A percentile compares a stretch with the other conserved stretches of the same genome.
phyloP scores from a whole-genome alignment of 2,797 vertebrate species.

The Macropus fuliginosus region DNA sequence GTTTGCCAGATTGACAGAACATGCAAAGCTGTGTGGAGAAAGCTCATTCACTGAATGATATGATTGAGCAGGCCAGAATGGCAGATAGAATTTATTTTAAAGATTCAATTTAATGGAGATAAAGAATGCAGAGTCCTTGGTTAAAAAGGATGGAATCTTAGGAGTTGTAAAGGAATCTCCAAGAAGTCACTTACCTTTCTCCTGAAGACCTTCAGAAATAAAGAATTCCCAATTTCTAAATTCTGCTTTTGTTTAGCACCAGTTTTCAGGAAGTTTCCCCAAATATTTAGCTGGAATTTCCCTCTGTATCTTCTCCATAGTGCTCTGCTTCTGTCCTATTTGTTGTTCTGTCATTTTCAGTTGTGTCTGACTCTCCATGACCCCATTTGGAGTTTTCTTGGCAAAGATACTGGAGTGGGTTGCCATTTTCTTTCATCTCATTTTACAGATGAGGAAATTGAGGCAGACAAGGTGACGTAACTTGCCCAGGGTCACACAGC shows the following conservation, averaged over 20 bases:
- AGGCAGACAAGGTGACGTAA: neutral
- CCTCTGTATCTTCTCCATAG: neutral
- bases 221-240: neutral
- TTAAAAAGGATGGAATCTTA: neutral
- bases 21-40: neutral
- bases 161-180: neutral
- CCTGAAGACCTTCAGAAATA: neutral
- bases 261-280: neutral
- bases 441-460: neutral
- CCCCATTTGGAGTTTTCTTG: neutral
- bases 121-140: neutral
- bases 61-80: neutral
- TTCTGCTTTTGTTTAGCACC: too few relatives aligned
- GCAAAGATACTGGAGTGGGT: neutral
- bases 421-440: neutral
- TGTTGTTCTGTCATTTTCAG: neutral
- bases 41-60: neutral
- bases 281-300: neutral
- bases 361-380: neutral
- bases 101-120: neutral
- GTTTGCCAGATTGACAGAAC: too few relatives aligned
- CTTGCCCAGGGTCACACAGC: neutral
- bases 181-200: neutral
- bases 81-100: too few relatives aligned
- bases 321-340: neutral